Evolutionary conservation across 2,113 vertebrate species (phyloP).

Genomic region (Peucedramus taeniatus): DNA sequence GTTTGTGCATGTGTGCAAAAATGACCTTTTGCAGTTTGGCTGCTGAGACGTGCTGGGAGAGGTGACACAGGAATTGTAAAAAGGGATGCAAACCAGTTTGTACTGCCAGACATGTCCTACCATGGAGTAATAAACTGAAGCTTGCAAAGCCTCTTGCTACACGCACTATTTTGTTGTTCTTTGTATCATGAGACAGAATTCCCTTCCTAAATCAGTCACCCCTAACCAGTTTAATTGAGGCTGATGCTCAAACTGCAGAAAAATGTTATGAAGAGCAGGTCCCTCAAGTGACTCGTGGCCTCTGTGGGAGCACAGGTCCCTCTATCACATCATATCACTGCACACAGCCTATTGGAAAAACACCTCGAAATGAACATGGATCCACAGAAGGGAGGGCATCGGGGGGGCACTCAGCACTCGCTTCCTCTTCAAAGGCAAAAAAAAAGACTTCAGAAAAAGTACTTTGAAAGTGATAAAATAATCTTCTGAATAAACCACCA

Average conservation of each 20-base stretch:
- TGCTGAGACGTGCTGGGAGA: background rate
- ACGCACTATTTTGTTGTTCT: background rate
- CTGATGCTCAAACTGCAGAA: background rate
- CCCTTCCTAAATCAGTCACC: background rate
- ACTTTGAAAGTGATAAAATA: constrained; percentile 53
- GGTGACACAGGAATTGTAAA: background rate
- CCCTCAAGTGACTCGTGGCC: background rate
- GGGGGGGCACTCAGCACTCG: background rate
- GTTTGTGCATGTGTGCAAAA: background rate
- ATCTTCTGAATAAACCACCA: constrained; percentile 60
- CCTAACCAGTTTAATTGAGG: background rate
- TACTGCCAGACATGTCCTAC: background rate
- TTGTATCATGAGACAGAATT: background rate
- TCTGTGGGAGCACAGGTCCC: background rate
- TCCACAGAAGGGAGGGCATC: background rate
- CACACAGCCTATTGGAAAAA: background rate
- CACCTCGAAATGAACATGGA: background rate
- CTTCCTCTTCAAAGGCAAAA: background rate
- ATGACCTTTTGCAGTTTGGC: background rate
- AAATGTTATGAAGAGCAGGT: background rate
- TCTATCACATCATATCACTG: background rate
- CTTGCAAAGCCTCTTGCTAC: background rate
- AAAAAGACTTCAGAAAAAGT: background rate
- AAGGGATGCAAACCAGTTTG: background rate
- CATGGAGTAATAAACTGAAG: background rate